Conservation (phyloP, 2,113 vertebrate genomes). For the Neotoma lepida region DNA sequence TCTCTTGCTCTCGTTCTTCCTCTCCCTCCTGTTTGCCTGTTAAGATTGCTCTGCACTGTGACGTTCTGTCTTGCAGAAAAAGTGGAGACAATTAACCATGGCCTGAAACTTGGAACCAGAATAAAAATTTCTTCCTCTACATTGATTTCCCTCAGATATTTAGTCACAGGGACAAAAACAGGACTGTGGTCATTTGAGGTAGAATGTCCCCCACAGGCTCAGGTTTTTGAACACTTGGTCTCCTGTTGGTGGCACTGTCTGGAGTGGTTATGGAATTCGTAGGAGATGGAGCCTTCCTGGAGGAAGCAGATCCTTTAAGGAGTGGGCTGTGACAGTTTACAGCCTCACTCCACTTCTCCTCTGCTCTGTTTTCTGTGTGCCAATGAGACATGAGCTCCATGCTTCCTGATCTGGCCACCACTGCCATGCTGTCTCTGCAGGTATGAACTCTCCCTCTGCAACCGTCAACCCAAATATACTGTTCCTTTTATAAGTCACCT, state of each 20-base stretch:
- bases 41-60: background rate
- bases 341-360: background rate
- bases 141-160: background rate
- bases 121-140: background rate
- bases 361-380: background rate
- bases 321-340: background rate
- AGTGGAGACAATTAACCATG: background rate
- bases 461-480: background rate
- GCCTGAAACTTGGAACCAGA: background rate
- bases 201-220: background rate
- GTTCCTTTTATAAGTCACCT: background rate
- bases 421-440: background rate
- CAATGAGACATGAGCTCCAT: background rate
- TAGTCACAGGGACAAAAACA: background rate
- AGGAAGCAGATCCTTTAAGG: background rate
- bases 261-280: background rate
- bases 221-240: background rate
- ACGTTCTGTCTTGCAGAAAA: background rate
- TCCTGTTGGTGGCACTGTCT: background rate
- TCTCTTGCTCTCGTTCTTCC: background rate
- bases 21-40: background rate
- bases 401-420: no score
- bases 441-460: background rate
- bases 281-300: background rate
- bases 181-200: background rate